phyloP scores from a whole-genome alignment of 2,797 vertebrate species.

The Miopithecus talapoin region DNA sequence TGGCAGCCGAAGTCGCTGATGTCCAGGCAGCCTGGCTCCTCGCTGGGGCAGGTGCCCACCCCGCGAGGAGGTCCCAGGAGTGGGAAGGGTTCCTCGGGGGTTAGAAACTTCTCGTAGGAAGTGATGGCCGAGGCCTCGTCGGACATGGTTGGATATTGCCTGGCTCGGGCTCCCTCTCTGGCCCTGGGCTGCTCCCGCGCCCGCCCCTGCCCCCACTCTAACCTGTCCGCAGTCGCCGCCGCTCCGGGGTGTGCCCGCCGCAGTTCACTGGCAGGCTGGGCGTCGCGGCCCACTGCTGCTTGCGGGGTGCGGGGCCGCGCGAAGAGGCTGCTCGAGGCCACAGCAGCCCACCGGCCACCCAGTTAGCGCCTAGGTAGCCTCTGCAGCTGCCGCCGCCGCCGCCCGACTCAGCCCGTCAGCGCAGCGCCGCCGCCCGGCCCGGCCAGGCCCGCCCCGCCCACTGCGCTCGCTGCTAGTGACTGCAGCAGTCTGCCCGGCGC shows the following conservation, averaged over 20 bases:
- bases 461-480: neutral
- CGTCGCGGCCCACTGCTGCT: neutral
- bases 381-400: neutral
- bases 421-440: neutral
- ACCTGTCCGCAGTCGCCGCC: neutral
- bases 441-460: neutral
- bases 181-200: neutral
- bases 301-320: neutral
- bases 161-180: neutral
- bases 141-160: slow-evolving; percentile 42
- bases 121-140: slow-evolving; percentile 50
- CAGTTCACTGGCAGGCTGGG: neutral
- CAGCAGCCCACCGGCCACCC: neutral
- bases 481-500: slow-evolving; percentile 13
- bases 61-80: slow-evolving; percentile 89
- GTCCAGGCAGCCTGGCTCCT: slow-evolving; percentile 94
- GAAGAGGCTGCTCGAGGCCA: neutral
- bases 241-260: slow-evolving; percentile 19
- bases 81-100: slow-evolving; percentile 95
- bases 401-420: neutral
- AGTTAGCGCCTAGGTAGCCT: neutral
- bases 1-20: slow-evolving; percentile 97
- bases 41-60: slow-evolving; percentile 87
- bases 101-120: slow-evolving; percentile 95
- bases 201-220: slow-evolving; percentile 56